Evolutionary conservation across 2,113 vertebrate genomes (phyloP).

Genomic region (Chlorodrepanis virens): DNA sequence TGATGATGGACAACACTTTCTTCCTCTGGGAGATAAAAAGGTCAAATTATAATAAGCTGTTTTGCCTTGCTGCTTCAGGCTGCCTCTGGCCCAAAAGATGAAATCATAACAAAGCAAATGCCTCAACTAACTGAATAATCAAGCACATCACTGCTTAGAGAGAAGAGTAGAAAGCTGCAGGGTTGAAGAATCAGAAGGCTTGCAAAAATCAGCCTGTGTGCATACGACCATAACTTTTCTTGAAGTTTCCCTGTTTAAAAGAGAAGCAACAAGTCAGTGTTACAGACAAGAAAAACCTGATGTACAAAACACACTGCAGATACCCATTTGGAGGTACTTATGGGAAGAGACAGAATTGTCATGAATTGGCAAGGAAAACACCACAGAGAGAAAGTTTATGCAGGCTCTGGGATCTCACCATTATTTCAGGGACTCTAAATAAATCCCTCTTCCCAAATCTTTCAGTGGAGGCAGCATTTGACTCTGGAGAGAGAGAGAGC

Average conservation of each 20-base stretch:
- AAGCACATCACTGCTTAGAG: not conserved
- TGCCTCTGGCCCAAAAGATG: not conserved
- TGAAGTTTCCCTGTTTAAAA: not conserved
- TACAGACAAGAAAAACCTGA: not conserved
- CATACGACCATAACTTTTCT: not conserved
- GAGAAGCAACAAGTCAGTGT: not conserved
- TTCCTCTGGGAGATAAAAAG: conserved; percentile 3
- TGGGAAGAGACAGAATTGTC: not conserved
- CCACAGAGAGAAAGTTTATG: not conserved
- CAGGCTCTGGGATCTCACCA: not conserved
- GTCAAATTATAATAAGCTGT: not conserved
- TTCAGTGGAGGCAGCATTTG: not conserved
- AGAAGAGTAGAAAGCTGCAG: not conserved
- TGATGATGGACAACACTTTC: not conserved
- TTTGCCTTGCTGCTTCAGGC: not conserved
- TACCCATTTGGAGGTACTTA: not conserved
- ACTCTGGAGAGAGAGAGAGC: not conserved
- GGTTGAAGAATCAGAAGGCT: not conserved
- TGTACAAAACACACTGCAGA: fast-evolving
- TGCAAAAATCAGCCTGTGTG: not conserved
- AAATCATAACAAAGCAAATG: not conserved
- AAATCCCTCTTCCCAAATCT: not conserved
- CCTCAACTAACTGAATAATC: not conserved
- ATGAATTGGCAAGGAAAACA: not conserved
- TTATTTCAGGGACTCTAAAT: not conserved